phyloP scores from a whole-genome alignment of 2,113 vertebrate genomes.

The Eulemur rufifrons region DNA sequence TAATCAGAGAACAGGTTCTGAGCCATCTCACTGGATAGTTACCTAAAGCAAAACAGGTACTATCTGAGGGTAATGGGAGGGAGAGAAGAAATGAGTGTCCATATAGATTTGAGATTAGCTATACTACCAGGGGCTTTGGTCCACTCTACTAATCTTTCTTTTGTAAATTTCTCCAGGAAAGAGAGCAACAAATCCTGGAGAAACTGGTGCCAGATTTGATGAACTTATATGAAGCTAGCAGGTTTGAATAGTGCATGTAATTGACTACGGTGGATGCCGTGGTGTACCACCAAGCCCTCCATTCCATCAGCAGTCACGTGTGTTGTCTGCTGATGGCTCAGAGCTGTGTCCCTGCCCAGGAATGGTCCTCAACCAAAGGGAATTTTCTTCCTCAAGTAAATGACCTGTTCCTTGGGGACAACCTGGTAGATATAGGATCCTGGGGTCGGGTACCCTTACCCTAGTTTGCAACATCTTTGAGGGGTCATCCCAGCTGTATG shows the following conservation, averaged over 20 bases:
- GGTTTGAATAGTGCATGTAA: neutral
- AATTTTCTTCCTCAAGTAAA: neutral
- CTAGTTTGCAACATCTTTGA: neutral
- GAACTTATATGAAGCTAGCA: neutral
- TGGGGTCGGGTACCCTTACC: neutral
- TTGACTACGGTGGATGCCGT: neutral
- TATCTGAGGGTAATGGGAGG: neutral
- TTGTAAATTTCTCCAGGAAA: neutral
- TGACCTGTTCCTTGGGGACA: neutral
- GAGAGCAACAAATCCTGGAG: neutral
- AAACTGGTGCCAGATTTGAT: neutral
- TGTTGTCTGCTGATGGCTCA: neutral
- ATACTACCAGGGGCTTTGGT: neutral
- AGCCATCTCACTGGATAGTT: neutral
- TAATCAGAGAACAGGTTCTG: neutral
- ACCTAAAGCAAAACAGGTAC: neutral
- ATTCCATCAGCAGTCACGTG: neutral
- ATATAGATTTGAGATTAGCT: neutral
- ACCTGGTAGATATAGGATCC: neutral
- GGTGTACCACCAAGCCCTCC: neutral
- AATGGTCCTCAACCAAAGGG: neutral
- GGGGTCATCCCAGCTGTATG: neutral
- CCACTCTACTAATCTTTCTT: neutral
- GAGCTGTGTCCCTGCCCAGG: neutral
- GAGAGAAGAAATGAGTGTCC: neutral